Percentiles rank a stretch among this genome's conserved stretches.
phyloP scores from a whole-genome alignment of 2,797 vertebrate genomes.

The Enteromius viviparus region DNA sequence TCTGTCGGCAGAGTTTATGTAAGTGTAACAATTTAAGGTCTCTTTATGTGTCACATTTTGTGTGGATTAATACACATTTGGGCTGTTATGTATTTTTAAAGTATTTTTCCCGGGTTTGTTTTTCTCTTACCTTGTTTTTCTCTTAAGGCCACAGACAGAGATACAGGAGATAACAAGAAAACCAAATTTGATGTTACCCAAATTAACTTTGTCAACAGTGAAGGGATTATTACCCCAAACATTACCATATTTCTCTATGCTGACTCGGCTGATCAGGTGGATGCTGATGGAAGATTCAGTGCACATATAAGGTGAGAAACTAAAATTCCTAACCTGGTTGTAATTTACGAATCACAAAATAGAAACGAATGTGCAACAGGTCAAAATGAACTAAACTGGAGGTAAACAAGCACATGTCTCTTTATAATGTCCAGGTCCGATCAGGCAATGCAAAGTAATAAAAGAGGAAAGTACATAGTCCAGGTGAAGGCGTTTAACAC shows the following conservation, averaged over 20 bases:
- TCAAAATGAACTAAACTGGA: neutral
- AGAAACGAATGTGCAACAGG: neutral
- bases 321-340: neutral
- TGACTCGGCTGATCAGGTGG: conserved; percentile 59
- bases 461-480: conserved; percentile 88
- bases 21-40: conserved; percentile 62
- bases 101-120: neutral
- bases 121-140: neutral
- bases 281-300: conserved; percentile 63
- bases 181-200: conserved; percentile 77
- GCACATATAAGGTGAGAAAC: conserved; percentile 84
- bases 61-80: neutral
- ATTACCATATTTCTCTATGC: conserved; percentile 71
- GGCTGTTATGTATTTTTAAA: neutral
- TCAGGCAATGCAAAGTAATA: conserved; percentile 71
- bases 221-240: fast-evolving
- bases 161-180: conserved; percentile 72
- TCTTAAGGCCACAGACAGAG: conserved; percentile 85
- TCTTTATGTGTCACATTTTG: neutral
- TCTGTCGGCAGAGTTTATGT: conserved; percentile 83
- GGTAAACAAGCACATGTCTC: conserved; percentile 4
- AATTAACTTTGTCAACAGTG: conserved; percentile 70
- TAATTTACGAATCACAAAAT: neutral
- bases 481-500: conserved; percentile 78
- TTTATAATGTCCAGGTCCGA: conserved; percentile 73